Evolutionary conservation across 2,797 vertebrate genomes (phyloP), one percentile per base, ranked within the genome.

Genomic region (Gallirallus australis): DNA sequence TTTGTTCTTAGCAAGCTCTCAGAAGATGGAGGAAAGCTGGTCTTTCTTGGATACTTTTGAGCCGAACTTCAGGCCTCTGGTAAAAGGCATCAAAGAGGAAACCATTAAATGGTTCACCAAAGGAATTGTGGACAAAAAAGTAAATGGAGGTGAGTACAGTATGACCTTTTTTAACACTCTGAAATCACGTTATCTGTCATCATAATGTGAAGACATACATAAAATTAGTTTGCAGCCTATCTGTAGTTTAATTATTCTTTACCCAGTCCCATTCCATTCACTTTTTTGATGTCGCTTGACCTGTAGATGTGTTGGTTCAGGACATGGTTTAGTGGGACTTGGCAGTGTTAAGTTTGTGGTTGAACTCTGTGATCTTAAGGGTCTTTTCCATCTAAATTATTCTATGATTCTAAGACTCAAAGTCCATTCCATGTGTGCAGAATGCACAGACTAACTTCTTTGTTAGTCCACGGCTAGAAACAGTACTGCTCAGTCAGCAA

Each of bases 101-200:
- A 98, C 99, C 40, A 95, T 98, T 89, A 80, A 98, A 25, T 99
- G 99, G 99, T 97, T 99, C 79, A 98, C 98, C 70, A 97, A 95
- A 82, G 98, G 98, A 97, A 99, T 99, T 82, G 95, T 95, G 94
- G 98, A 99, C 90, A 98, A 96, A 72, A 99, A 99, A 84, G 97
- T 98, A 82, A 97, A 98, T 87, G 99, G 99, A 97, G 99, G 99
- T 99, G 94, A 97, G 97, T 95, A 17, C 48, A 68, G 12, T 56
- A 37, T 60, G 28, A 39, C 11, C 72, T 40, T 70, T 8, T 60
- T 4, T n/a, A 39, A 56, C 13, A 17, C 83, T 90, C n/a, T 8
- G 52, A 90, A 82, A 78, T 60, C 2, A 56, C 23, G 21, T 57
- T 56, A 12, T 1, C 25, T 90, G 54, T 54, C 19, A 18, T 45